A percentile compares a stretch with the other conserved stretches of the same genome.
phyloP scores from a whole-genome alignment of 2,797 vertebrate species.

The Apogon talboti region DNA sequence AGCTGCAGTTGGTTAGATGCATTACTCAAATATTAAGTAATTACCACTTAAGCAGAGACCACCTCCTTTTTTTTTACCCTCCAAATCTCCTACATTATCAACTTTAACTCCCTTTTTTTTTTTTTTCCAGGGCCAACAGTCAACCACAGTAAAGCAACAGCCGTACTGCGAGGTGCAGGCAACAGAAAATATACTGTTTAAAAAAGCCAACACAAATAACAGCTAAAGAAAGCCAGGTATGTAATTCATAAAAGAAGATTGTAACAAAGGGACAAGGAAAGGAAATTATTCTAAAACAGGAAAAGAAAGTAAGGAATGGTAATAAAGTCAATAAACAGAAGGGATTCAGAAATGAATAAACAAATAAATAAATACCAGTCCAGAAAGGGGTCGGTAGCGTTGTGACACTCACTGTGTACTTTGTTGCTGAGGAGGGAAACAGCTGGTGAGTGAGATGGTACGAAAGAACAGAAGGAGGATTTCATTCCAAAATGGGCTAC shows the following conservation, averaged over 20 bases:
- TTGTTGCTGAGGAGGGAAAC: slow-evolving; percentile 89
- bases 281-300: slow-evolving; percentile 57
- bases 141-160: slow-evolving; percentile 71
- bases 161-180: slow-evolving; percentile 65
- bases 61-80: slow-evolving; percentile 48
- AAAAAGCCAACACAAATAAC: slow-evolving; percentile 66
- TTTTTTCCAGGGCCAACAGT: slow-evolving; percentile 46
- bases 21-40: not conserved
- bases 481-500: slow-evolving; percentile 76
- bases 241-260: slow-evolving; percentile 41
- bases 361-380: slow-evolving; percentile 89
- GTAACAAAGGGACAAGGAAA: slow-evolving; percentile 48
- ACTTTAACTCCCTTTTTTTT: slow-evolving; percentile 47
- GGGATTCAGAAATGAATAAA: slow-evolving; percentile 78
- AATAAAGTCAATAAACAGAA: slow-evolving; percentile 68
- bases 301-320: slow-evolving; percentile 70
- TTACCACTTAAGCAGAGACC: slow-evolving; percentile 31
- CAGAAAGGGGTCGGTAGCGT: slow-evolving; percentile 87
- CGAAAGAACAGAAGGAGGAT: slow-evolving; percentile 71
- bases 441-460: slow-evolving; percentile 83
- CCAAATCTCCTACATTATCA: slow-evolving; percentile 35
- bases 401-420: slow-evolving; percentile 87
- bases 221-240: slow-evolving; percentile 60
- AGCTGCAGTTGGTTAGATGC: not conserved
- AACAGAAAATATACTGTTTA: slow-evolving; percentile 62